phyloP scores from a whole-genome alignment of 2,888 invertebrate species.

The Ennomos quercinarius region DNA sequence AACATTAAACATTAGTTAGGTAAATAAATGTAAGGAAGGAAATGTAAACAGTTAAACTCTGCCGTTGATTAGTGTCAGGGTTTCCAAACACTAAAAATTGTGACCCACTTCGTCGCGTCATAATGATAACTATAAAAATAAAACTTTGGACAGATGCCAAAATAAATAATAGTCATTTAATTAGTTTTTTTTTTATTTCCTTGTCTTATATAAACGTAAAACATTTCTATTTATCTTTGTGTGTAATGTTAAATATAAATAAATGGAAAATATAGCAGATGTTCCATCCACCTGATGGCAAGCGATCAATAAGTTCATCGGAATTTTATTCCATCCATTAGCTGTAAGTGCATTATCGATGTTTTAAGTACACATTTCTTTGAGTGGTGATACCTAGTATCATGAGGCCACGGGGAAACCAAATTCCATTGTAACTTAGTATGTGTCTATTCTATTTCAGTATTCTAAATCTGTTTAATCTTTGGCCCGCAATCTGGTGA shows the following conservation, averaged over 20 bases:
- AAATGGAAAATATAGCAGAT: too few relatives aligned
- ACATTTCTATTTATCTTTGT: too few relatives aligned
- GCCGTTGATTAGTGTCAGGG: conserved; percentile 50
- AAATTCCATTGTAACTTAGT: conserved; percentile 27
- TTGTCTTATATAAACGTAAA: too few relatives aligned
- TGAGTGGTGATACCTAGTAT: too few relatives aligned
- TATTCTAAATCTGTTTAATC: conserved; percentile 34
- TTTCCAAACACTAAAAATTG: conserved; percentile 37
- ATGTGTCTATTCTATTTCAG: conserved; percentile 33
- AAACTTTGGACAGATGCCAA: conserved; percentile 39
- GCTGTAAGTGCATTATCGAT: too few relatives aligned
- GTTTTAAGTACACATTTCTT: too few relatives aligned
- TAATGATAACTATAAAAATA: conserved; percentile 46
- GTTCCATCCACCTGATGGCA: not conserved
- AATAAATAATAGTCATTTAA: conserved; percentile 18
- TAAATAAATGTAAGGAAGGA: conserved; percentile 16
- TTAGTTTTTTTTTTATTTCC: not conserved
- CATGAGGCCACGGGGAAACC: too few relatives aligned
- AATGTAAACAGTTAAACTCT: conserved; percentile 33
- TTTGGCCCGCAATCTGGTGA: conserved; percentile 33
- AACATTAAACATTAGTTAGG: conserved; percentile 30
- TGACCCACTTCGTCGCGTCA: conserved; percentile 45
- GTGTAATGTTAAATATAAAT: not conserved
- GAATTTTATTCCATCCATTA: too few relatives aligned
- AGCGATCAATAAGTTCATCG: too few relatives aligned